These are phyloP conservation scores for Brachyistius frenatus DNA, from an alignment of 2,113 vertebrate genomes.

Conservation along the genomic window DNA sequence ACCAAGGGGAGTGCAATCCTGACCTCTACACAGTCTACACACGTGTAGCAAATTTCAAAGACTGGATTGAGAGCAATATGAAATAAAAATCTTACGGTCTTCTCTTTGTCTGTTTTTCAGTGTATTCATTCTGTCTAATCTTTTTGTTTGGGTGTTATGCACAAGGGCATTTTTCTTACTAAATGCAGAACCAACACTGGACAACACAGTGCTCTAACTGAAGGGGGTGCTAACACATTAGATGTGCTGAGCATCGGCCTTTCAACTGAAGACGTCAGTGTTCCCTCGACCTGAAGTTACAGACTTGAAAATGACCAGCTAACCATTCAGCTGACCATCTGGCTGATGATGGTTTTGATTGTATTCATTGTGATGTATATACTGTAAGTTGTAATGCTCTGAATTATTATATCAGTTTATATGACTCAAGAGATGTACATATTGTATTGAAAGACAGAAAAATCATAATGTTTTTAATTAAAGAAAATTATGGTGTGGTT, in stretches of 20 bases:
- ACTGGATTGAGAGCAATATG: slow-evolving; percentile 96
- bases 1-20: slow-evolving; percentile 91
- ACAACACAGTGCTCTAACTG: slow-evolving; percentile 71
- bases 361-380: slow-evolving; percentile 70
- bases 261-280: slow-evolving; percentile 41
- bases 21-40: slow-evolving; percentile 94
- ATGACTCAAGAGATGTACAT: slow-evolving; percentile 77
- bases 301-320: slow-evolving; percentile 73
- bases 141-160: slow-evolving; percentile 12
- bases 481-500: slow-evolving; percentile 56
- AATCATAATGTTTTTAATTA: slow-evolving; percentile 65
- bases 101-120: not conserved
- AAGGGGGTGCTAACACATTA: slow-evolving; percentile 64
- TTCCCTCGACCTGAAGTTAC: slow-evolving; percentile 49
- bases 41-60: slow-evolving; percentile 90
- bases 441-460: slow-evolving; percentile 69
- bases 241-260: slow-evolving; percentile 46
- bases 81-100: slow-evolving; percentile 83
- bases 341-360: slow-evolving; percentile 62
- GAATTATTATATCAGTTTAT: slow-evolving; percentile 69
- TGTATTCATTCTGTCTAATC: not conserved
- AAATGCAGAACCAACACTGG: slow-evolving; percentile 79
- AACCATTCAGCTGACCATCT: slow-evolving; percentile 38
- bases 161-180: slow-evolving; percentile 60
- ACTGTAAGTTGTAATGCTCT: slow-evolving; percentile 77